Evolutionary conservation across 2,888 invertebrate species (phyloP).

Genomic region (Parasteatoda lunata): DNA sequence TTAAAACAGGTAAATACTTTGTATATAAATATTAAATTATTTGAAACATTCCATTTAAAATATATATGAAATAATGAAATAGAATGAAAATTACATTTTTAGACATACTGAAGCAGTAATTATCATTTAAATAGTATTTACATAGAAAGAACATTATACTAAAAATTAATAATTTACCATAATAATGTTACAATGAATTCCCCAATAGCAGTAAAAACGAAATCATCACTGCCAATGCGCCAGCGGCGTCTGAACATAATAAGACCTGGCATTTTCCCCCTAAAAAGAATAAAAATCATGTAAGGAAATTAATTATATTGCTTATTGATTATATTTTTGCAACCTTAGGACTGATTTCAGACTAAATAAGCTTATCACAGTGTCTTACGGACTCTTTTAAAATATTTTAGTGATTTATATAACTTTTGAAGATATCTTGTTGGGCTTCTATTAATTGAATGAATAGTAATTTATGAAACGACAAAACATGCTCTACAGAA

Average conservation of each 20-base stretch:
- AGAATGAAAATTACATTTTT: too few relatives aligned
- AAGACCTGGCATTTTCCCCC: constrained; percentile 85
- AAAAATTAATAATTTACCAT: constrained; percentile 74
- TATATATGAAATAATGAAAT: too few relatives aligned
- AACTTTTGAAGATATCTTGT: background rate
- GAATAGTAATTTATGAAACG: too few relatives aligned
- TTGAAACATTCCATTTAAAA: too few relatives aligned
- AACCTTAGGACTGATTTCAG: background rate
- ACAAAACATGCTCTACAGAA: too few relatives aligned
- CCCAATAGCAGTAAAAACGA: constrained; percentile 84
- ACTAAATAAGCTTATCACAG: background rate
- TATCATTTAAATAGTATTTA: too few relatives aligned
- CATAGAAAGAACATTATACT: too few relatives aligned
- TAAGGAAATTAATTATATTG: background rate
- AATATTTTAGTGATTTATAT: background rate
- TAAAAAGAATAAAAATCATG: background rate
- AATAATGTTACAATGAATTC: constrained; percentile 75
- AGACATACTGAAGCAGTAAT: too few relatives aligned
- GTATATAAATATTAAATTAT: background rate
- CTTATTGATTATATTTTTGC: background rate
- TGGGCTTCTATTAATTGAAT: too few relatives aligned
- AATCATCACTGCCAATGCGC: constrained; percentile 93
- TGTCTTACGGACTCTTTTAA: background rate
- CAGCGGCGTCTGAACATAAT: constrained; percentile 90
- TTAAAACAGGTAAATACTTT: background rate